Evolutionary conservation across 2,797 vertebrate genomes (phyloP), one percentile per base, ranked within the genome.

Genomic region (Periparus ater): DNA sequence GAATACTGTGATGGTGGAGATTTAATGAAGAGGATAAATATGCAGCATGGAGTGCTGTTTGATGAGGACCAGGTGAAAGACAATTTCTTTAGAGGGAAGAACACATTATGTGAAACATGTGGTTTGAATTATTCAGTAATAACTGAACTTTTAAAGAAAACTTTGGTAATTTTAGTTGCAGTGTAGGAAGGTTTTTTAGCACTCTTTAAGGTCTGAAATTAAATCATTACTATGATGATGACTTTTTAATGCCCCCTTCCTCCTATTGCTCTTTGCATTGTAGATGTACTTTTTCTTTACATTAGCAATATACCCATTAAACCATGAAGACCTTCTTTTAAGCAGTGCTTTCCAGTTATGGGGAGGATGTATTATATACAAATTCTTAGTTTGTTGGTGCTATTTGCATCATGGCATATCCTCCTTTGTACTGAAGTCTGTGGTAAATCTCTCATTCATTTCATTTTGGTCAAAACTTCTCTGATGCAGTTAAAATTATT

Each of bases 1-100:
- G 99, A 99, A 93, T 99, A 98, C 79, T 99, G 99, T 96, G 99
- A 99, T 20, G 98, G 99, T 95, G 99, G 99, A 62, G 99, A 99
- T 93, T 98, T 99, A 94, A 98, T 99, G 98, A 98, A 97, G 96
- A 98, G 95, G 95, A 99, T 99, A 96, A 97, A 87, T 71, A 98
- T 95, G 94, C 99, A 99, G 88, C 98, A 88, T 93, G 99, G 99
- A 89, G 94, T 98, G 36, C 95, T 97, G 12, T 99, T 99, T 97
- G 94, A 97, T 2, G 99, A 99, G 96, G 97, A 98, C 47, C 98
- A 99, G 98, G 99, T 99, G 97, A 96, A 93, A 71, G 22, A 62
- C 60, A 30, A 93, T 81, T 30, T 51, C 71, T 66, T 91, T 50
- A 77, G 38, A 76, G 83, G 30, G 73, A 75, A 65, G 30, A 32